Conservation (phyloP, 37 sponge, comb jelly and placozoan genomes). For the Oopsacas minuta region DNA sequence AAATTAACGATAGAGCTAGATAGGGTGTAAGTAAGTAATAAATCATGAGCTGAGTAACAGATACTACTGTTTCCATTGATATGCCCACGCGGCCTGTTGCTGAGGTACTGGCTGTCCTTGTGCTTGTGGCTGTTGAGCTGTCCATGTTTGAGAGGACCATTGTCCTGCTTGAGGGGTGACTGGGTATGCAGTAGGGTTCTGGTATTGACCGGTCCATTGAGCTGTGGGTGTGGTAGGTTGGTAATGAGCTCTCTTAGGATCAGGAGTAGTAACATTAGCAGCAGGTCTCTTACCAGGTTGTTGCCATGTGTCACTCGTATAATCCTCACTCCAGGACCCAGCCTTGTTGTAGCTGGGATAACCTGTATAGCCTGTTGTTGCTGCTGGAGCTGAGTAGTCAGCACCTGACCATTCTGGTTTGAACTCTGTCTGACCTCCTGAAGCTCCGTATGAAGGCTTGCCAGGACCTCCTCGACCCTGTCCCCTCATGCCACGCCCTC, state of each 20-base stretch:
- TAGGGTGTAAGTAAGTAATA: neutral
- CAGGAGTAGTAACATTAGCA: neutral
- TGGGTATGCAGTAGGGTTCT: neutral
- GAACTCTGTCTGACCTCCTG: neutral
- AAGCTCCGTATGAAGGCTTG: neutral
- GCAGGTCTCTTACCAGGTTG: neutral
- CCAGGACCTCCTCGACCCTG: neutral
- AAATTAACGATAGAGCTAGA: neutral
- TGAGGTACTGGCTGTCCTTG: neutral
- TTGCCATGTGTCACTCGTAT: neutral
- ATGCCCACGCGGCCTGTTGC: neutral
- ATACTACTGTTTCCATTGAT: neutral
- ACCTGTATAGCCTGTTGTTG: neutral
- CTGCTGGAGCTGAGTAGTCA: neutral
- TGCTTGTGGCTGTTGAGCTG: neutral
- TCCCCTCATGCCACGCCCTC: neutral
- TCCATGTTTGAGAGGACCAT: neutral
- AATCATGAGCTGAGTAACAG: neutral
- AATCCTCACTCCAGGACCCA: neutral
- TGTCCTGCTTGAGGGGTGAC: neutral
- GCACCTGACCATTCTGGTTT: neutral
- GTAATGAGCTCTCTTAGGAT: neutral
- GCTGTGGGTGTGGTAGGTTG: neutral
- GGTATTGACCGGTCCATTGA: conserved; percentile 7
- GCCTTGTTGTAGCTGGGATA: neutral